Evolutionary conservation across 2,888 invertebrate species (phyloP).

Genomic region (Cerastis leucographa): DNA sequence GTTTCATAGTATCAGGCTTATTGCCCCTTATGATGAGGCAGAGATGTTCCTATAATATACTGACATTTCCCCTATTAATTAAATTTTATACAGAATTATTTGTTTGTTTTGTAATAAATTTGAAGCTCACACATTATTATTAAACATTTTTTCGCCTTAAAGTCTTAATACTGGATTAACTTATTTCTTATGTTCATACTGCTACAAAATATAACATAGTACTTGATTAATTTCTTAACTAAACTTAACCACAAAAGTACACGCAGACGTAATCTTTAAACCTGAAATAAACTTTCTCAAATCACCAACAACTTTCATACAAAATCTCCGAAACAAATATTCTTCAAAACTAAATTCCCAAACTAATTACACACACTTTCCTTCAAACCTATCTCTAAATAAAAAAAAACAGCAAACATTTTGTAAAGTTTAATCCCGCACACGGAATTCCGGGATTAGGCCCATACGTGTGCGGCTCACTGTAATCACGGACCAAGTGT

Average conservation of each 20-base stretch:
- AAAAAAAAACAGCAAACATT: constrained; percentile 43
- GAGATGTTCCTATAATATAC: neutral
- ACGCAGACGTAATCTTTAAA: neutral
- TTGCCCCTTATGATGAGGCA: neutral
- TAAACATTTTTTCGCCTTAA: neutral
- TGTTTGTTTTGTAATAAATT: neutral
- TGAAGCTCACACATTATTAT: neutral
- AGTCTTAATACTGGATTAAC: neutral
- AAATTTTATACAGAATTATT: neutral
- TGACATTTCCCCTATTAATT: no score
- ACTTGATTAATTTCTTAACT: neutral
- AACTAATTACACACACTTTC: neutral
- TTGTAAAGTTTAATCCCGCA: constrained; percentile 57
- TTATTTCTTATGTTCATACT: neutral
- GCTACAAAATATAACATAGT: neutral
- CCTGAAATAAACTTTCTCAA: neutral
- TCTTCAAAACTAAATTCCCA: neutral
- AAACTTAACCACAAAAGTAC: neutral
- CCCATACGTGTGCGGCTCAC: constrained; percentile 69
- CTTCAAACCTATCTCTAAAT: constrained; percentile 6
- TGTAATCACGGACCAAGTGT: constrained; percentile 79
- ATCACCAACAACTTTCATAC: neutral
- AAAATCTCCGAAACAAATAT: neutral
- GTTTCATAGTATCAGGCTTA: neutral
- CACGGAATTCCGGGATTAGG: constrained; percentile 73